Conservation (phyloP, 2,888 invertebrate species). For the Steinernema carpocapsae region DNA sequence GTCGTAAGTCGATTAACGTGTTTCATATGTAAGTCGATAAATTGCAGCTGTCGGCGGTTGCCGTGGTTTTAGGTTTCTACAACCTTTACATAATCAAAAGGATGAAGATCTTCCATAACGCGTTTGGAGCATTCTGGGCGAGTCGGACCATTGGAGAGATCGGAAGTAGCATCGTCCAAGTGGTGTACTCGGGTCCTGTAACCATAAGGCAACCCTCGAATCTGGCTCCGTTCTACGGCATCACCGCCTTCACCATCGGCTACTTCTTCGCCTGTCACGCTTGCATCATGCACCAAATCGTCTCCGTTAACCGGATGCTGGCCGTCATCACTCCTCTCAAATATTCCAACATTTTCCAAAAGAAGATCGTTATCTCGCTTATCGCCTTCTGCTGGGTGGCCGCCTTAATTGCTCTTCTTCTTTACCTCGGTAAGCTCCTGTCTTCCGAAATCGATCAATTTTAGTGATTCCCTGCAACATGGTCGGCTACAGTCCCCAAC, state of each 20-base stretch:
- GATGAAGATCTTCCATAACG: too few species aligned
- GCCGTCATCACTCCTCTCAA: background rate
- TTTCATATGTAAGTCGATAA: too few species aligned
- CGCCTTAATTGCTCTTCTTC: background rate
- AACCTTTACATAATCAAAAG: slow-evolving; percentile 1
- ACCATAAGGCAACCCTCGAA: background rate
- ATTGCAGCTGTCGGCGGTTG: background rate
- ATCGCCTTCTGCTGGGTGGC: slow-evolving; percentile 1
- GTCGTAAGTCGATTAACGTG: background rate
- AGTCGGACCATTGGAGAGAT: slow-evolving; percentile 5
- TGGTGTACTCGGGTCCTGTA: slow-evolving; percentile 1
- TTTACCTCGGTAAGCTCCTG: background rate
- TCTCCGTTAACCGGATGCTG: slow-evolving; percentile 12
- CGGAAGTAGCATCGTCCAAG: background rate
- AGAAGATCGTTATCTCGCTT: background rate
- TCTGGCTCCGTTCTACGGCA: background rate
- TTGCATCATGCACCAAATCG: slow-evolving; percentile 12
- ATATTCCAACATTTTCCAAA: background rate
- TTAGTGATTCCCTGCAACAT: slow-evolving; percentile 13
- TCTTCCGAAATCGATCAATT: background rate
- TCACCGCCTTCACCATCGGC: slow-evolving; percentile 11
- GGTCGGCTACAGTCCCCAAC: slow-evolving; percentile 15
- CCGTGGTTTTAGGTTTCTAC: background rate
- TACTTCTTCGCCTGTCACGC: slow-evolving; percentile 26
- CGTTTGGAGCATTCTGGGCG: slow-evolving; percentile 23